Percentiles rank a stretch among this genome's conserved stretches.
phyloP scores from a whole-genome alignment of 2,888 invertebrate genomes.

The Formica aserva region DNA sequence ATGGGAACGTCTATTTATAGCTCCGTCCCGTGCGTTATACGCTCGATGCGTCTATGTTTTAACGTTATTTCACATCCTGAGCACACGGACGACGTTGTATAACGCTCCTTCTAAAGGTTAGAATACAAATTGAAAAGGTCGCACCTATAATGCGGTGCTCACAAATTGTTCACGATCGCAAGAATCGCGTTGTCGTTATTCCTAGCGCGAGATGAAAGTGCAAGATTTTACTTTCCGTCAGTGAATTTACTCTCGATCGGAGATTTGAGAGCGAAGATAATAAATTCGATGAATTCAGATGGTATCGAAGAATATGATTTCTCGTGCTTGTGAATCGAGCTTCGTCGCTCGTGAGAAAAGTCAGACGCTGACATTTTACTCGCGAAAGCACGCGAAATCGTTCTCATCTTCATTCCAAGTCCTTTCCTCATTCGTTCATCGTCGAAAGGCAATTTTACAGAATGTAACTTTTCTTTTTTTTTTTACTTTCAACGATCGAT shows the following conservation, averaged over 20 bases:
- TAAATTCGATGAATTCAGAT: constrained; percentile 24
- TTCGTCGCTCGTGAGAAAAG: constrained; percentile 65
- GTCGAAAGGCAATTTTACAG: not conserved
- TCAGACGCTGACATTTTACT: constrained; percentile 79
- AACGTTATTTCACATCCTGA: constrained; percentile 40
- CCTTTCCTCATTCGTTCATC: not conserved
- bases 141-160: constrained; percentile 60
- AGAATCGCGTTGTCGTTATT: not conserved
- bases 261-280: not conserved
- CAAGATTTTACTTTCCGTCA: constrained; percentile 63
- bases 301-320: constrained; percentile 59
- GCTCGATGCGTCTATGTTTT: constrained; percentile 38
- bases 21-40: constrained; percentile 29
- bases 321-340: constrained; percentile 48
- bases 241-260: constrained; percentile 60
- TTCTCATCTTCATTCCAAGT: constrained; percentile 36
- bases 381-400: constrained; percentile 52
- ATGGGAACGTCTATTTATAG: constrained; percentile 44
- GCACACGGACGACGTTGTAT: constrained; percentile 33
- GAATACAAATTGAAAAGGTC: constrained; percentile 75
- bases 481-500: not conserved
- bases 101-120: constrained; percentile 60
- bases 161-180: constrained; percentile 56
- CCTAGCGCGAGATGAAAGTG: not conserved
- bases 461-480: not conserved